phyloP scores from a whole-genome alignment of 37 sponge, comb jelly and placozoan species.

The Beroe forskalii region DNA sequence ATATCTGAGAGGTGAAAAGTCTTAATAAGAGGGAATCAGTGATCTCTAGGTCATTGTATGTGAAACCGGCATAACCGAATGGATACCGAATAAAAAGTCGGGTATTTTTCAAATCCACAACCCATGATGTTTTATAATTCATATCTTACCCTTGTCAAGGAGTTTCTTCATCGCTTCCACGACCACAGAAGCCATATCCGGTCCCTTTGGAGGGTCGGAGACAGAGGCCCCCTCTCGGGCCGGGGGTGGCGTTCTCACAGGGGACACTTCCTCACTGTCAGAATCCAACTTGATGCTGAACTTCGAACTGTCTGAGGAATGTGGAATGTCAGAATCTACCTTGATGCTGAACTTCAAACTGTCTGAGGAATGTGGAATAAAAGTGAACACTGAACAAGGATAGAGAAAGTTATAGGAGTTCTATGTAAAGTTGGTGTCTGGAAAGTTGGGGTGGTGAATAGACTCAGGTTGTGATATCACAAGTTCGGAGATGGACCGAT shows the following conservation, averaged over 20 bases:
- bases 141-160: slow-evolving; percentile 28
- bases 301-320: neutral
- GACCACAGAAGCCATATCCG: slow-evolving; percentile 23
- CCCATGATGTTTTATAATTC: neutral
- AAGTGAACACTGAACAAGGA: no score
- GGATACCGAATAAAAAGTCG: neutral
- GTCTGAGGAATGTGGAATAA: no score
- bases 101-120: neutral
- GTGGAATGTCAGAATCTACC: neutral
- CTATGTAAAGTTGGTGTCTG: no score
- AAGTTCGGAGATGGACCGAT: no score
- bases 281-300: neutral
- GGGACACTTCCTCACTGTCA: neutral
- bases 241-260: neutral
- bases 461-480: no score
- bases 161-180: slow-evolving; percentile 29
- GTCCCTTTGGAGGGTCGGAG: neutral
- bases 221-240: neutral
- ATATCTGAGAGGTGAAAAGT: slow-evolving; percentile 10
- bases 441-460: no score
- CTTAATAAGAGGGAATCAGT: neutral
- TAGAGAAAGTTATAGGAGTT: no score
- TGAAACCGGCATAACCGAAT: neutral
- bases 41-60: neutral
- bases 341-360: neutral